Conservation (phyloP, 2,888 invertebrate species). For the Ferrisia virgata region DNA sequence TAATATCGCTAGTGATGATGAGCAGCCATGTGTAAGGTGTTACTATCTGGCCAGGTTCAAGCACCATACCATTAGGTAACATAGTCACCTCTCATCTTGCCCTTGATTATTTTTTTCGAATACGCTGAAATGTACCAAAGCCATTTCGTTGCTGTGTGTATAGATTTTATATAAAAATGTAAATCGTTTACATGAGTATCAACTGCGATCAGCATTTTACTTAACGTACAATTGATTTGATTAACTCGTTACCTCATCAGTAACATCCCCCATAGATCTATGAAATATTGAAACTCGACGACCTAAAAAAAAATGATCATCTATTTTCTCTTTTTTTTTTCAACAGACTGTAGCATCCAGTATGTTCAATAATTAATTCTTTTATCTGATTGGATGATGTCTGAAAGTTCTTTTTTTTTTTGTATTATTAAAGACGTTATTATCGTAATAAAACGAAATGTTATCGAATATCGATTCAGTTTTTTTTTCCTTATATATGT, state of each 20-base stretch:
- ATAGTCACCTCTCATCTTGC: not conserved
- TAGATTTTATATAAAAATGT: not conserved
- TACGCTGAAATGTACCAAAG: not conserved
- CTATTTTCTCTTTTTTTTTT: not conserved
- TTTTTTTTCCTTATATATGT: not conserved
- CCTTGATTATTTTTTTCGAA: not conserved
- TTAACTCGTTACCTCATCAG: not conserved
- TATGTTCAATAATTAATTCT: not conserved
- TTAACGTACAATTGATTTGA: not conserved
- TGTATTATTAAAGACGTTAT: not conserved
- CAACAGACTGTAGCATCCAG: not conserved
- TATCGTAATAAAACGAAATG: not conserved
- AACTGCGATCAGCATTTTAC: too few species aligned
- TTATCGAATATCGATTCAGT: not conserved
- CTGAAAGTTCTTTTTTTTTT: not conserved
- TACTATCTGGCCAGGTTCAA: too few species aligned
- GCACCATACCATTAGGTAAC: too few species aligned
- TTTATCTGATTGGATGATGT: not conserved
- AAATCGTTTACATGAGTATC: too few species aligned
- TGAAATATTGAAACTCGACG: not conserved
- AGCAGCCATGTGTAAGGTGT: too few species aligned
- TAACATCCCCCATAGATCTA: not conserved
- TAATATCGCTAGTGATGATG: too few species aligned
- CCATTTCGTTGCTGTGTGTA: not conserved
- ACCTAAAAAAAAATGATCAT: not conserved